A percentile compares a stretch with the other conserved stretches of the same genome.
phyloP scores from a whole-genome alignment of 2,113 vertebrate genomes.

The Hippocampus abdominalis region DNA sequence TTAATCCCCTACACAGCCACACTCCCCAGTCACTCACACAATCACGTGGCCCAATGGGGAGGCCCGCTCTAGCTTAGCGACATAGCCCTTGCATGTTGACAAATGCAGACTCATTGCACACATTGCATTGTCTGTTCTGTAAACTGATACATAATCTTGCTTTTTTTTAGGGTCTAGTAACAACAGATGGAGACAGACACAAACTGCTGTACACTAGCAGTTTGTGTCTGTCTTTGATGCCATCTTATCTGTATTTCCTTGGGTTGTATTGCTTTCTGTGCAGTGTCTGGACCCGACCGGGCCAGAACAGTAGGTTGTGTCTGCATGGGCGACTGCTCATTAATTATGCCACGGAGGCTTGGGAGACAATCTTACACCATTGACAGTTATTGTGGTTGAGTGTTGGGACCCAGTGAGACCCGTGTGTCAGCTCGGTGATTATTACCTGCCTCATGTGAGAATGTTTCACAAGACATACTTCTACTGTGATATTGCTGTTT shows the following conservation, averaged over 20 bases:
- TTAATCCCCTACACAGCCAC: slow-evolving; percentile 64
- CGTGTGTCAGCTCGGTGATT: not conserved
- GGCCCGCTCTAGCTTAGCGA: slow-evolving; percentile 19
- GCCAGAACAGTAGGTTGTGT: slow-evolving; percentile 42
- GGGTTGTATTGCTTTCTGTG: slow-evolving; percentile 6
- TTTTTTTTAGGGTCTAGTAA: not conserved
- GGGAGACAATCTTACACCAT: slow-evolving; percentile 35
- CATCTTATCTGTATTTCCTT: slow-evolving; percentile 7
- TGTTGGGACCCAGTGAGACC: slow-evolving; percentile 7
- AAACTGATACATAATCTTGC: not conserved
- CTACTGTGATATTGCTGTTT: not conserved
- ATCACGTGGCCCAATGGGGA: slow-evolving; percentile 55
- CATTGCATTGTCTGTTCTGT: not conserved
- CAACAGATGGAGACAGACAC: slow-evolving; percentile 5
- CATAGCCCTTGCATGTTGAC: slow-evolving; percentile 3
- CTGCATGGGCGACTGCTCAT: slow-evolving; percentile 56
- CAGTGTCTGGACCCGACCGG: slow-evolving; percentile 31
- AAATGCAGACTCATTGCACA: slow-evolving; percentile 1
- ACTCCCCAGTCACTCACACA: slow-evolving; percentile 45
- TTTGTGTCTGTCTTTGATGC: slow-evolving; percentile 2
- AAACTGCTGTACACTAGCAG: not conserved
- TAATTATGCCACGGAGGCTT: slow-evolving; percentile 28
- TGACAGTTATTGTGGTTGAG: slow-evolving; percentile 26
- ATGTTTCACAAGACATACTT: not conserved
- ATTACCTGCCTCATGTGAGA: not conserved